These are phyloP conservation scores for Chesias legatella DNA, from an alignment of 2,888 invertebrate species.

Conservation along the genomic window DNA sequence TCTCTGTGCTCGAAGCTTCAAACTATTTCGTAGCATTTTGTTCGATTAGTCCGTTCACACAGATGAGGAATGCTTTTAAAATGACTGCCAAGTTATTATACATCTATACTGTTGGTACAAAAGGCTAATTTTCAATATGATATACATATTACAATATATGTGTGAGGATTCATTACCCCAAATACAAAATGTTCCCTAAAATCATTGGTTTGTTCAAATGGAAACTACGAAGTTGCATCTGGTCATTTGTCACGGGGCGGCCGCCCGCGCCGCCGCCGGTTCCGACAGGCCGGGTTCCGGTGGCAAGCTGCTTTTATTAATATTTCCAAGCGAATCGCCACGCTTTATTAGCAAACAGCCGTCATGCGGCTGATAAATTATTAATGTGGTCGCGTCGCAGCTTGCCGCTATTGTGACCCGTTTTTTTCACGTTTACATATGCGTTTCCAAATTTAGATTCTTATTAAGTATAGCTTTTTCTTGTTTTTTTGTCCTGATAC, in stretches of 20 bases:
- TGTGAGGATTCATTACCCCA: too few species aligned
- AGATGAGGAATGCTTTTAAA: too few species aligned
- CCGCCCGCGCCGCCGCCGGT: slow-evolving; percentile 43
- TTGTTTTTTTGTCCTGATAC: too few species aligned
- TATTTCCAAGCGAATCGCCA: slow-evolving; percentile 77
- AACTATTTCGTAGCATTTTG: too few species aligned
- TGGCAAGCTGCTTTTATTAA: slow-evolving; percentile 77
- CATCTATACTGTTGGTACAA: too few species aligned
- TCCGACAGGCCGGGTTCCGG: slow-evolving; percentile 61
- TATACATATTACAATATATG: too few species aligned
- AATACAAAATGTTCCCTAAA: slow-evolving; percentile 7
- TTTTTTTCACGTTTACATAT: slow-evolving; percentile 52
- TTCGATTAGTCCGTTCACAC: too few species aligned
- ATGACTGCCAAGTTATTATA: too few species aligned
- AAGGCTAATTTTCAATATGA: too few species aligned
- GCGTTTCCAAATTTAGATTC: slow-evolving; percentile 32
- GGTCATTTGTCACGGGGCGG: slow-evolving; percentile 73
- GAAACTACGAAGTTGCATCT: slow-evolving; percentile 69
- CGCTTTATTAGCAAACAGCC: slow-evolving; percentile 80
- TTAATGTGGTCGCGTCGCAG: slow-evolving; percentile 74
- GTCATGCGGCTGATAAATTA: slow-evolving; percentile 80
- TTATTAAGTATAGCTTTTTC: slow-evolving; percentile 3
- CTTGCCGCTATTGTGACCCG: slow-evolving; percentile 58
- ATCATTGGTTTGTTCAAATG: slow-evolving; percentile 50
- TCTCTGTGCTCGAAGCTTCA: too few species aligned